A percentile compares a stretch with the other conserved stretches of the same genome.
phyloP scores from a whole-genome alignment of 2,797 vertebrate species.

The Decapterus maruadsi region DNA sequence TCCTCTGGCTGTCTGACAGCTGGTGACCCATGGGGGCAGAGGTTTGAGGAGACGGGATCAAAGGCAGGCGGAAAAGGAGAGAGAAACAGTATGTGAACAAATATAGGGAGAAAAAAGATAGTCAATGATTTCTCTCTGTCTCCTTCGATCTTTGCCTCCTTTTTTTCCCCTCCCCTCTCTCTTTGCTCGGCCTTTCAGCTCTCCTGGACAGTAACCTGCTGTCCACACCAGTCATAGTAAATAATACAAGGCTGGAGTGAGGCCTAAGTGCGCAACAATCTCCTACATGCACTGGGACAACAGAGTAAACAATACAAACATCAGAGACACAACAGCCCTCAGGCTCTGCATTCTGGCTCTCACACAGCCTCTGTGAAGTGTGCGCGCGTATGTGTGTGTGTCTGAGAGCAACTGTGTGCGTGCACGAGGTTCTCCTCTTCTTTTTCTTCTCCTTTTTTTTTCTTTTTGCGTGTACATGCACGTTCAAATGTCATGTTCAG shows the following conservation, averaged over 20 bases:
- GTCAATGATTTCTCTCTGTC: conserved; percentile 74
- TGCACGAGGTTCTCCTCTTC: not conserved
- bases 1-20: conserved; percentile 83
- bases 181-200: conserved; percentile 63
- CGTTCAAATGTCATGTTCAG: conserved; percentile 79
- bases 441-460: conserved; percentile 12
- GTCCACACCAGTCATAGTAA: conserved; percentile 79
- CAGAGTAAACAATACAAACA: conserved; percentile 83
- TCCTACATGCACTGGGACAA: conserved; percentile 81
- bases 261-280: conserved; percentile 80
- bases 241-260: conserved; percentile 76
- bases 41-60: conserved; percentile 80
- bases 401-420: conserved; percentile 1
- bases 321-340: conserved; percentile 79
- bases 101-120: conserved; percentile 62
- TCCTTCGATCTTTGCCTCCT: conserved; percentile 71
- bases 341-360: conserved; percentile 76
- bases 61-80: conserved; percentile 70
- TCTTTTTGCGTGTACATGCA: conserved; percentile 53
- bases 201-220: conserved; percentile 75
- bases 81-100: conserved; percentile 69
- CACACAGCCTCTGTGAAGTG: conserved; percentile 73
- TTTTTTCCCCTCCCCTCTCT: conserved; percentile 12
- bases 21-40: conserved; percentile 82
- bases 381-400: conserved; percentile 21